These are phyloP conservation scores for Drosophila grimshawi DNA, from an alignment of 1,140 invertebrate species.

Conservation along the genomic window DNA sequence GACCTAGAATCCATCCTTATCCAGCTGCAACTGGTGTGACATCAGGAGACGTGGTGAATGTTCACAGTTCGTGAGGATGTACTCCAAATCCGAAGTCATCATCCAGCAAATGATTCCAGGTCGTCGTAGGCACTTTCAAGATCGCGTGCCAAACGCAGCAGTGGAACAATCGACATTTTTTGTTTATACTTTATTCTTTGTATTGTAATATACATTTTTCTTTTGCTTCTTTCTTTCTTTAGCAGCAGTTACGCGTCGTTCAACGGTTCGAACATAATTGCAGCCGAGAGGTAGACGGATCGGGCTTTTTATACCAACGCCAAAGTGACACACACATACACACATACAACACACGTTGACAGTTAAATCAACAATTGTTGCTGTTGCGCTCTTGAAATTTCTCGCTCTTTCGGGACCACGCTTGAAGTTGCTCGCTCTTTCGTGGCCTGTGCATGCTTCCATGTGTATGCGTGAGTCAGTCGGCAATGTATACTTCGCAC, in stretches of 20 bases:
- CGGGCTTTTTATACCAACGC: conserved; percentile 67
- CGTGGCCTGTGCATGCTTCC: conserved; percentile 6
- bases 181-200: conserved; percentile 13
- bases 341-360: neutral
- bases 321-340: conserved; percentile 32
- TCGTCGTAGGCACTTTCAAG: conserved; percentile 56
- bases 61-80: conserved; percentile 67
- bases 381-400: conserved; percentile 45
- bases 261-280: conserved; percentile 33
- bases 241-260: conserved; percentile 7
- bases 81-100: conserved; percentile 82
- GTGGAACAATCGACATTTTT: conserved; percentile 80
- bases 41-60: conserved; percentile 59
- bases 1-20: conserved; percentile 87
- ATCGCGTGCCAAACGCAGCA: conserved; percentile 73
- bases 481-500: conserved; percentile 20
- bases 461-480: conserved; percentile 21
- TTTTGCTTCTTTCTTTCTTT: conserved; percentile 12
- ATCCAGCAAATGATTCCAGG: conserved; percentile 63
- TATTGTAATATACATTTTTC: neutral
- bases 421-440: conserved; percentile 62
- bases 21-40: conserved; percentile 49
- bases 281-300: neutral
- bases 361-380: conserved; percentile 24
- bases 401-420: conserved; percentile 51